Evolutionary conservation across 2,888 invertebrate genomes (phyloP).

Genomic region (Diarsia mendica): DNA sequence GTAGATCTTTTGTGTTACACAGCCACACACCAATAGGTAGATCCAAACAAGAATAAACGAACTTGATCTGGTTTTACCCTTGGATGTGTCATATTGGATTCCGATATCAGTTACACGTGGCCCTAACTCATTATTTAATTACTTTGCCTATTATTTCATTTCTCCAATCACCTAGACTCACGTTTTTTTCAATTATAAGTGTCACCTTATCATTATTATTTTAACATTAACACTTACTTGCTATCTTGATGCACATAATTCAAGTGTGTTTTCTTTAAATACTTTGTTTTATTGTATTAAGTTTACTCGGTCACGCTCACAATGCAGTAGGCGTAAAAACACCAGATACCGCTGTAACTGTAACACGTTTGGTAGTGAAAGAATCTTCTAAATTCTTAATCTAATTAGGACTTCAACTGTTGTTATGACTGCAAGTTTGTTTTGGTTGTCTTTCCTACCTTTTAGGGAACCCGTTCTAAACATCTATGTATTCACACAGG

Average conservation of each 20-base stretch:
- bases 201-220: conserved; percentile 36
- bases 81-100: neutral
- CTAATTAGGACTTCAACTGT: conserved; percentile 11
- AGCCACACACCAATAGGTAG: too few relatives aligned
- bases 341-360: conserved; percentile 21
- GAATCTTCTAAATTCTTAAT: conserved; percentile 2
- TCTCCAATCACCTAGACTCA: conserved; percentile 16
- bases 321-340: conserved; percentile 5
- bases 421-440: neutral
- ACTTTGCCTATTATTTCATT: conserved; percentile 1
- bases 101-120: conserved; percentile 15
- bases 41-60: neutral
- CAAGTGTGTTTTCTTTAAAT: conserved; percentile 18
- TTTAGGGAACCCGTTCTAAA: neutral
- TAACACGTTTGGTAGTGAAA: conserved; percentile 12
- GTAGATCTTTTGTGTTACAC: neutral
- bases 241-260: conserved; percentile 23
- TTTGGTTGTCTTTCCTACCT: neutral
- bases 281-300: conserved; percentile 8
- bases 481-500: neutral
- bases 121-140: conserved; percentile 5
- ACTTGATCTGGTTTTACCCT: neutral
- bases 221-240: conserved; percentile 18
- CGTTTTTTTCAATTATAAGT: conserved; percentile 36
- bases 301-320: conserved; percentile 16